Conservation (phyloP, 1,140 invertebrate genomes). For the Drosophila ambigua region DNA sequence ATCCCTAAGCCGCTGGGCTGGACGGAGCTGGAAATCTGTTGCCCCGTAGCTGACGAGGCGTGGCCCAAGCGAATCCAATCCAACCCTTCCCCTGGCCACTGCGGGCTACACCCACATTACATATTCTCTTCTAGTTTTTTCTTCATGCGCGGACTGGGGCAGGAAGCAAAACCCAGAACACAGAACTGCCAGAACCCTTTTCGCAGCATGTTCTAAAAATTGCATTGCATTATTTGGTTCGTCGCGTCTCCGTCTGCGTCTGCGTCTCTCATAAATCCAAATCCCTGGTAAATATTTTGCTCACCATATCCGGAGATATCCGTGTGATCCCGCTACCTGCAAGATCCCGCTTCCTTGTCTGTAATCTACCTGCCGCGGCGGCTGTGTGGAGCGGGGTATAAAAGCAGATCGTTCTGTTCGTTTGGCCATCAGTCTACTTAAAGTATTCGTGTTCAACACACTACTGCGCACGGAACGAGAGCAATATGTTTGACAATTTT, state of each 20-base stretch:
- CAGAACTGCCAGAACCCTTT: conserved; percentile 35
- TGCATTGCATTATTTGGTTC: conserved; percentile 13
- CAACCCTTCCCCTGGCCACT: conserved; percentile 47
- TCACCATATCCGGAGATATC: conserved; percentile 26
- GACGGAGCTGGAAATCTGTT: conserved; percentile 6
- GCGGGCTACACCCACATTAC: conserved; percentile 57
- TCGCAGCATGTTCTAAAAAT: conserved; percentile 35
- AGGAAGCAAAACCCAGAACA: conserved; percentile 4
- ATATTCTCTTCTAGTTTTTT: conserved; percentile 16
- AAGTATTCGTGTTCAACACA: conserved; percentile 78
- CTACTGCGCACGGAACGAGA: conserved; percentile 4
- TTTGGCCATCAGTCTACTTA: conserved; percentile 56
- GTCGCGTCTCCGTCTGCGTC: background rate
- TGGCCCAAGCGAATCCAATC: conserved; percentile 3
- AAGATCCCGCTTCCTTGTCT: background rate
- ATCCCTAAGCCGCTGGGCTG: conserved; percentile 33
- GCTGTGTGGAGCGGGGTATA: conserved; percentile 36
- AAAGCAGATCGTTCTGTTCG: conserved; percentile 22
- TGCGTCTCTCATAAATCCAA: conserved; percentile 8
- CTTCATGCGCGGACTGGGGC: conserved; percentile 15
- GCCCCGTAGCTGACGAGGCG: conserved; percentile 6
- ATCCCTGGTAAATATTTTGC: conserved; percentile 63
- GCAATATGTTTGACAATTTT: conserved; percentile 71
- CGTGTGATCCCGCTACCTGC: conserved; percentile 25
- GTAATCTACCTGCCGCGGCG: conserved; percentile 26